Conservation (phyloP, 2,113 vertebrate species). For the Mola mola region DNA sequence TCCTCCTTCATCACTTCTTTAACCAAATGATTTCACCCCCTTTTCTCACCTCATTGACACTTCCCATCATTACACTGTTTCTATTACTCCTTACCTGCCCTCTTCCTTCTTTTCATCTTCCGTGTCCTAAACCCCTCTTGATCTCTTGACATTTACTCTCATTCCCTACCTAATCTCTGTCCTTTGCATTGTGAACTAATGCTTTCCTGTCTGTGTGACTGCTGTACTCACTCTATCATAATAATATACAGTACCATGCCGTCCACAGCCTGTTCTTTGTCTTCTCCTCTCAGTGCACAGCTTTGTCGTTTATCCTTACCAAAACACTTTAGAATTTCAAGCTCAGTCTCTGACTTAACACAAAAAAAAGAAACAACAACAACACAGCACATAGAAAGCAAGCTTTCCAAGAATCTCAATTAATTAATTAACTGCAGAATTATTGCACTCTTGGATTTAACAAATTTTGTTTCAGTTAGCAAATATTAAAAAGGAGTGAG, state of each 20-base stretch:
- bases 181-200: slow-evolving; percentile 11
- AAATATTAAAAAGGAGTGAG: no score
- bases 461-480: no score
- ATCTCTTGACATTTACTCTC: no score
- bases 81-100: neutral
- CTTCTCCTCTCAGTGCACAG: neutral
- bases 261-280: neutral
- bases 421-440: no score
- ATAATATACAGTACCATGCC: no score
- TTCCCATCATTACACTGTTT: neutral
- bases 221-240: no score
- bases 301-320: neutral
- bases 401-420: no score
- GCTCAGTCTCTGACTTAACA: no score
- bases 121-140: no score
- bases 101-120: no score
- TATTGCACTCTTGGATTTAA: no score
- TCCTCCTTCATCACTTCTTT: slow-evolving; percentile 21
- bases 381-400: slow-evolving; percentile 20
- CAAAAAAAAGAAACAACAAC: neutral
- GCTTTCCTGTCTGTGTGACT: slow-evolving; percentile 14
- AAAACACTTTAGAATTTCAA: no score
- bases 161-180: slow-evolving; percentile 10
- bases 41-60: slow-evolving; percentile 32
- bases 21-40: slow-evolving; percentile 33